Conservation (phyloP, 2,888 invertebrate species). For the Sphinx pinastri region DNA sequence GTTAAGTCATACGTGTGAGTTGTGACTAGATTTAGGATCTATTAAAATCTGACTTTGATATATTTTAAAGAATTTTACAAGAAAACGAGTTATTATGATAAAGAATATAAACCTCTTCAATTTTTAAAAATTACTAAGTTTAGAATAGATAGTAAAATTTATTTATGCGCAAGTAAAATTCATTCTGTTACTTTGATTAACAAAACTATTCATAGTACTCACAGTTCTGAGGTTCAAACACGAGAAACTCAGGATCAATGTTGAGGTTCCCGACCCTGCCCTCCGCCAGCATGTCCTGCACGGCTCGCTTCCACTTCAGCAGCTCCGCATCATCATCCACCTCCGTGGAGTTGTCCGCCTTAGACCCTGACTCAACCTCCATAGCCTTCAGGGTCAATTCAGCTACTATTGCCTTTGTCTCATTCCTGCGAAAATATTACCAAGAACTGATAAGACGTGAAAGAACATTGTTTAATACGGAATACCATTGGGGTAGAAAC, state of each 20-base stretch:
- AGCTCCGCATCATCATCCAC: conserved; percentile 54
- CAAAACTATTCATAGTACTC: conserved; percentile 58
- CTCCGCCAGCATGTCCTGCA: conserved; percentile 87
- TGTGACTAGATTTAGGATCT: no score
- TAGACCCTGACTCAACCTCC: conserved; percentile 84
- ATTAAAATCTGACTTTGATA: no score
- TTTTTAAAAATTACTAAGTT: no score
- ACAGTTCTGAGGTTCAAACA: conserved; percentile 89
- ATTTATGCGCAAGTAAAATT: background rate
- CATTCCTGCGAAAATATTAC: conserved; percentile 70
- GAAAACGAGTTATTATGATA: no score
- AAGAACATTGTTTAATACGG: no score
- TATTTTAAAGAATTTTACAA: no score
- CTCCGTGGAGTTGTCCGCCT: conserved; percentile 58
- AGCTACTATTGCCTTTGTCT: conserved; percentile 88
- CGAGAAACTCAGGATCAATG: conserved; percentile 91
- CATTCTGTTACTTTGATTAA: background rate
- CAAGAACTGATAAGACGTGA: no score
- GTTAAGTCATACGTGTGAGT: no score
- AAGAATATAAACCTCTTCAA: no score
- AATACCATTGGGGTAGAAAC: no score
- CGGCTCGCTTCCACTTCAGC: conserved; percentile 79
- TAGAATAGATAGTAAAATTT: no score
- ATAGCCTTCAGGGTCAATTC: conserved; percentile 90
- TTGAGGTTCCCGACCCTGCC: conserved; percentile 91